These are phyloP conservation scores for Pantherophis guttatus DNA, from an alignment of 2,113 vertebrate genomes.

Conservation along the genomic window DNA sequence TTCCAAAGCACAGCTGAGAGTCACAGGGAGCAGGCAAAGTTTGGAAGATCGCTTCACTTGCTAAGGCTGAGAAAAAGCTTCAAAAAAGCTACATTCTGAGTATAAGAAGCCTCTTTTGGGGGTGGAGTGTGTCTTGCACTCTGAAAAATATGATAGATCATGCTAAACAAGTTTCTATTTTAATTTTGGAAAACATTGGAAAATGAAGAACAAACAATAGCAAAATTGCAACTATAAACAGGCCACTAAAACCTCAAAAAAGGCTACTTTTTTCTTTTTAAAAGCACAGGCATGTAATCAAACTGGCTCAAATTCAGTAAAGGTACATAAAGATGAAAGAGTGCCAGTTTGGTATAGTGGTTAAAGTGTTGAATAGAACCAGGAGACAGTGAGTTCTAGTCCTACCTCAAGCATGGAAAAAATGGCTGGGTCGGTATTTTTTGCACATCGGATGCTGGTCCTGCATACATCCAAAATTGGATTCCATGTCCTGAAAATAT, in stretches of 20 bases:
- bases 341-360: no score
- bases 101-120: no score
- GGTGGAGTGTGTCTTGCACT: no score
- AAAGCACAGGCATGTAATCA: not conserved
- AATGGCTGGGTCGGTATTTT: not conserved
- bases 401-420: no score
- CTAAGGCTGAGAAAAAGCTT: no score
- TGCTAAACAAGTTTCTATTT: not conserved
- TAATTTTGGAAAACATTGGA: not conserved
- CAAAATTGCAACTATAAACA: not conserved
- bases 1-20: no score
- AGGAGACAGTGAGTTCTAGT: no score
- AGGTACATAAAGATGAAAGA: no score
- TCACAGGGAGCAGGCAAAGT: no score
- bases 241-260: not conserved
- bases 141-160: not conserved
- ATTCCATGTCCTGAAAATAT: slow-evolving; percentile 45
- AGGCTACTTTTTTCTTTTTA: not conserved
- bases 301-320: not conserved
- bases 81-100: no score
- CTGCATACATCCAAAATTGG: slow-evolving; percentile 34
- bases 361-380: no score
- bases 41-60: no score
- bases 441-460: slow-evolving; percentile 15
- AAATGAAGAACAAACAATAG: not conserved